Percentiles rank a stretch among this genome's conserved stretches.
phyloP scores from a whole-genome alignment of 2,888 invertebrate species.

The Malacosoma neustria region DNA sequence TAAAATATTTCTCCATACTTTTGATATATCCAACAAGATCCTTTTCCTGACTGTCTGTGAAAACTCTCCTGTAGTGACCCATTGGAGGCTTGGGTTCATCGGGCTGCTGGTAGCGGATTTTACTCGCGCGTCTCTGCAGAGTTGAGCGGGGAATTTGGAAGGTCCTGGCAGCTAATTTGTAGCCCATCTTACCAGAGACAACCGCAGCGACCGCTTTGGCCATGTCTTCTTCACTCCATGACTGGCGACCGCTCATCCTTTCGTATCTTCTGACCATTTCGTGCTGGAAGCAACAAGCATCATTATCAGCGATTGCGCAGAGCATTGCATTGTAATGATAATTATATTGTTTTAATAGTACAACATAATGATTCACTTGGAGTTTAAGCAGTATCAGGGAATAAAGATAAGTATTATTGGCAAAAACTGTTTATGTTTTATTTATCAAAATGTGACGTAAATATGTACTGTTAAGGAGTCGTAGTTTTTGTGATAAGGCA shows the following conservation, averaged over 20 bases:
- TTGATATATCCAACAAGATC: constrained; percentile 67
- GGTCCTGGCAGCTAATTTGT: constrained; percentile 63
- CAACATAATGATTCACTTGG: neutral
- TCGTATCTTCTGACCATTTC: constrained; percentile 70
- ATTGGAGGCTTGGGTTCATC: constrained; percentile 62
- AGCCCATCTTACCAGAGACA: constrained; percentile 68
- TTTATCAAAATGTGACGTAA: neutral
- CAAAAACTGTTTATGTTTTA: neutral
- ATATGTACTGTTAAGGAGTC: neutral
- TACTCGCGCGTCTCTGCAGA: constrained; percentile 63
- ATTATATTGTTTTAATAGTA: neutral
- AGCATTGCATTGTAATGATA: neutral
- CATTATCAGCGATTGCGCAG: neutral
- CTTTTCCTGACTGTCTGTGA: constrained; percentile 65
- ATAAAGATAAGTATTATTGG: neutral
- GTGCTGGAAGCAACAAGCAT: constrained; percentile 37
- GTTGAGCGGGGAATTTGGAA: constrained; percentile 68
- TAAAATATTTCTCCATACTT: constrained; percentile 66
- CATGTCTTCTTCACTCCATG: constrained; percentile 69
- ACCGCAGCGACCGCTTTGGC: constrained; percentile 67
- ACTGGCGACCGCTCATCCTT: constrained; percentile 67
- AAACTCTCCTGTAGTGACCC: constrained; percentile 65
- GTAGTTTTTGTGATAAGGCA: constrained; percentile 17
- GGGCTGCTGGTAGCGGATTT: constrained; percentile 57
- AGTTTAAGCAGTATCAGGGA: neutral